These are phyloP conservation scores for Aldrovandia affinis DNA, from an alignment of 2,797 vertebrate species.

Conservation along the genomic window DNA sequence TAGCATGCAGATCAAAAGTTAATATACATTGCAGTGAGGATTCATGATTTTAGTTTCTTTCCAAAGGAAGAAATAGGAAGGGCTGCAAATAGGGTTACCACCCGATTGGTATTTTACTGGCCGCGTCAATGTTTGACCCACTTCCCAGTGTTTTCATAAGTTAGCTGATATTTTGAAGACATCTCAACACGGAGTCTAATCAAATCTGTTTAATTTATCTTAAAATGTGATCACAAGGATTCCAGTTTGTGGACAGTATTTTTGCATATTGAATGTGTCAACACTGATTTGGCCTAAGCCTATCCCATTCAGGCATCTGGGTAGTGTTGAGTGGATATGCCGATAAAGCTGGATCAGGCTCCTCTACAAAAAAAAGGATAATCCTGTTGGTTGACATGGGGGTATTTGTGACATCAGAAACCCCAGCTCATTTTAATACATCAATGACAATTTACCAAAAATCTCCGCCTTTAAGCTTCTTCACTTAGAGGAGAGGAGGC, in stretches of 20 bases:
- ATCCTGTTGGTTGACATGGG: no score
- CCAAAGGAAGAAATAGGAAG: constrained; percentile 62
- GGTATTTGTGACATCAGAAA: no score
- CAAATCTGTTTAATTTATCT: neutral
- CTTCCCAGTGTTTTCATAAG: constrained; percentile 15
- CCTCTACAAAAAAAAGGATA: no score
- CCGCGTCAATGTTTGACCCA: constrained; percentile 40
- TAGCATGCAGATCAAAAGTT: constrained; percentile 48
- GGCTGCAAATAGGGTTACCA: constrained; percentile 45
- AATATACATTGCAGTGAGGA: constrained; percentile 42
- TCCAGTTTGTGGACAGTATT: neutral
- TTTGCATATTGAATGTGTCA: neutral
- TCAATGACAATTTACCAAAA: no score
- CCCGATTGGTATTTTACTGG: neutral
- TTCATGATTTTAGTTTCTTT: constrained; percentile 64
- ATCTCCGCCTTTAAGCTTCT: no score
- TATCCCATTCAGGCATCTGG: neutral
- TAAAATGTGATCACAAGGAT: neutral
- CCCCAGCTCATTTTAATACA: no score
- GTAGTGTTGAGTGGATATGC: neutral
- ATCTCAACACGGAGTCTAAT: neutral
- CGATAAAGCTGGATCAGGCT: no score
- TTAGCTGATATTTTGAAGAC: constrained; percentile 10
- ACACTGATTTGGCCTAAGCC: neutral
- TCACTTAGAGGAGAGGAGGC: no score